Percentiles rank a stretch among this genome's conserved stretches.
phyloP scores from a whole-genome alignment of 2,797 vertebrate species.

The Thaleichthys pacificus region DNA sequence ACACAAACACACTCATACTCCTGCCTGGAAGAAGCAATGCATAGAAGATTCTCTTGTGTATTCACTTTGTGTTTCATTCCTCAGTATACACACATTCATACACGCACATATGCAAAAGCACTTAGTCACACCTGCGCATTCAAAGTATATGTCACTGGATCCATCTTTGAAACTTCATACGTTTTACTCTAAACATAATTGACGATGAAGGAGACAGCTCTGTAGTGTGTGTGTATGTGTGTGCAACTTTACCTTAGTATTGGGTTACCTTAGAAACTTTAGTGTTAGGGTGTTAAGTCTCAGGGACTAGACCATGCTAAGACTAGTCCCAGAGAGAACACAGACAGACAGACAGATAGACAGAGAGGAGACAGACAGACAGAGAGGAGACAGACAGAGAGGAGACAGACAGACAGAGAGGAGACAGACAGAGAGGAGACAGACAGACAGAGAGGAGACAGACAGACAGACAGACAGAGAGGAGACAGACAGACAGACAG shows the following conservation, averaged over 20 bases:
- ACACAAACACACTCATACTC: too few species aligned
- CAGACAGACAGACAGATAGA: not conserved
- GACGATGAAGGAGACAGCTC: constrained; percentile 6
- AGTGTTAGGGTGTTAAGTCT: not conserved
- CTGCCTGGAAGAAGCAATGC: too few species aligned
- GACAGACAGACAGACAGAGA: not conserved
- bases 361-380: not conserved
- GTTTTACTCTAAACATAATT: constrained; percentile 37
- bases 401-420: not conserved
- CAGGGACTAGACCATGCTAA: too few species aligned
- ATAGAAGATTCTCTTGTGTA: too few species aligned
- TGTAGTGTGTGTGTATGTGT: not conserved
- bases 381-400: too few species aligned
- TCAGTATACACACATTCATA: constrained; percentile 27
- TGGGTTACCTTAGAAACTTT: not conserved
- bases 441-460: too few species aligned
- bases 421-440: too few species aligned
- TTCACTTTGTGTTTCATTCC: too few species aligned
- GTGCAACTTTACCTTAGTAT: too few species aligned
- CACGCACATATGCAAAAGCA: constrained; percentile 34
- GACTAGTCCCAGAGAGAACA: not conserved
- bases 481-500: not conserved
- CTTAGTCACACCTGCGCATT: constrained; percentile 54
- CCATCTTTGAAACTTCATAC: constrained; percentile 51
- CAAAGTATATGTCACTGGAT: constrained; percentile 55